Conservation (phyloP, 2,888 invertebrate species). For the Teleiodes luculella region DNA sequence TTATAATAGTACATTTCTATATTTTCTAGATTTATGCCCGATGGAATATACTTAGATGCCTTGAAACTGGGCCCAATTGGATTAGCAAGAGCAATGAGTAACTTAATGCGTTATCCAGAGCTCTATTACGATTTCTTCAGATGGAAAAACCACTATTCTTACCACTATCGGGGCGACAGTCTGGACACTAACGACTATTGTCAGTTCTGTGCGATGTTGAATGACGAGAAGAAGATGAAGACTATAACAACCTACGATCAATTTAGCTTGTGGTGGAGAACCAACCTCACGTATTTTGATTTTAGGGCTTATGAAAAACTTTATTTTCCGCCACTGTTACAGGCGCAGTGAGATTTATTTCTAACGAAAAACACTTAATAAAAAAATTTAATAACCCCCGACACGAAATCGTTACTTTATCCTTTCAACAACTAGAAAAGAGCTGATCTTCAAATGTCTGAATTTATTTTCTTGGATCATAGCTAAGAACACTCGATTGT, state of each 20-base stretch:
- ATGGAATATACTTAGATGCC: slow-evolving; percentile 52
- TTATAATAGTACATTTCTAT: background rate
- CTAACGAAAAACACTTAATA: no score
- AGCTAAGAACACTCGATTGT: no score
- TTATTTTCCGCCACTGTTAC: background rate
- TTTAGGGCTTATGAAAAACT: background rate
- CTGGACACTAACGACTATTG: slow-evolving; percentile 53
- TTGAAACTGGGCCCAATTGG: slow-evolving; percentile 35
- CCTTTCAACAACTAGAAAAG: no score
- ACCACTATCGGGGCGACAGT: slow-evolving; percentile 36
- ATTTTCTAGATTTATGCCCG: slow-evolving; percentile 50
- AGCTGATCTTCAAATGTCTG: no score
- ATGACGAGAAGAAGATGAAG: slow-evolving; percentile 30
- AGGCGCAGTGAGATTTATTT: no score
- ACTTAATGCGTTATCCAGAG: slow-evolving; percentile 36
- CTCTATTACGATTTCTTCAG: slow-evolving; percentile 44
- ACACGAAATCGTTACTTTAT: no score
- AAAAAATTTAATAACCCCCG: no score
- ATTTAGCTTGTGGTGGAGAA: slow-evolving; percentile 46
- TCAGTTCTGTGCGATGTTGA: slow-evolving; percentile 46
- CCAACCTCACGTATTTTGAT: background rate
- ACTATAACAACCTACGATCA: slow-evolving; percentile 9
- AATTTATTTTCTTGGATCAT: no score
- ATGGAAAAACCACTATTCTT: slow-evolving; percentile 52
- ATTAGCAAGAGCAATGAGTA: slow-evolving; percentile 43